Evolutionary conservation across 1,140 invertebrate species (phyloP).

Genomic region (Hydropsyche tenuis): DNA sequence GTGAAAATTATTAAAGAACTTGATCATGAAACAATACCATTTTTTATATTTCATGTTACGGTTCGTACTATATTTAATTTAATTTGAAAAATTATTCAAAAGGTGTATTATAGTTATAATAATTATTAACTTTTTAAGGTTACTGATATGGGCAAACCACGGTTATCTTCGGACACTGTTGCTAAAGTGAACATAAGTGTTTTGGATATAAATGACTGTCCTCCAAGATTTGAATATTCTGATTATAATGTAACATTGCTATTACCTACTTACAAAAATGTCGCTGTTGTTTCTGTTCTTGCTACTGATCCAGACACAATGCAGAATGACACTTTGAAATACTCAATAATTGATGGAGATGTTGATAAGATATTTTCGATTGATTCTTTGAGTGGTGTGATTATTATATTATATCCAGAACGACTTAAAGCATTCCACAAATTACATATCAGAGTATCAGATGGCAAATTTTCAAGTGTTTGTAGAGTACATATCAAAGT

Average conservation of each 20-base stretch:
- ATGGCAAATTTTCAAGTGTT: slow-evolving; percentile 74
- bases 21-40: slow-evolving; percentile 79
- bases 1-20: slow-evolving; percentile 77
- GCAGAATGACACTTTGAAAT: slow-evolving; percentile 68
- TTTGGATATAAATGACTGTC: slow-evolving; percentile 86
- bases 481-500: slow-evolving; percentile 71
- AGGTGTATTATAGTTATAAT: not conserved
- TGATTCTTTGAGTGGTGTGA: slow-evolving; percentile 73
- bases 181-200: slow-evolving; percentile 79
- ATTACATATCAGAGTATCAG: slow-evolving; percentile 77
- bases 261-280: slow-evolving; percentile 79
- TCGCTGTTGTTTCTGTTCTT: slow-evolving; percentile 71
- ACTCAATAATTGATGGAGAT: slow-evolving; percentile 86
- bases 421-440: slow-evolving; percentile 60
- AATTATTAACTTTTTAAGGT: slow-evolving; percentile 19
- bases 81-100: slow-evolving; percentile 4
- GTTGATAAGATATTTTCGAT: slow-evolving; percentile 79
- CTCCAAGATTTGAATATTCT: slow-evolving; percentile 74
- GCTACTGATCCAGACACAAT: slow-evolving; percentile 79
- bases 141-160: slow-evolving; percentile 81
- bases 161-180: slow-evolving; percentile 75
- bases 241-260: slow-evolving; percentile 81
- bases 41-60: slow-evolving; percentile 82
- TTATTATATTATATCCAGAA: slow-evolving; percentile 62
- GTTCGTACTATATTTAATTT: slow-evolving; percentile 51